Percentiles rank a stretch among this genome's conserved stretches.
These are phyloP conservation scores for Xyliphius kryptos DNA, from an alignment of 2,113 vertebrate genomes.

Conservation along the genomic window DNA sequence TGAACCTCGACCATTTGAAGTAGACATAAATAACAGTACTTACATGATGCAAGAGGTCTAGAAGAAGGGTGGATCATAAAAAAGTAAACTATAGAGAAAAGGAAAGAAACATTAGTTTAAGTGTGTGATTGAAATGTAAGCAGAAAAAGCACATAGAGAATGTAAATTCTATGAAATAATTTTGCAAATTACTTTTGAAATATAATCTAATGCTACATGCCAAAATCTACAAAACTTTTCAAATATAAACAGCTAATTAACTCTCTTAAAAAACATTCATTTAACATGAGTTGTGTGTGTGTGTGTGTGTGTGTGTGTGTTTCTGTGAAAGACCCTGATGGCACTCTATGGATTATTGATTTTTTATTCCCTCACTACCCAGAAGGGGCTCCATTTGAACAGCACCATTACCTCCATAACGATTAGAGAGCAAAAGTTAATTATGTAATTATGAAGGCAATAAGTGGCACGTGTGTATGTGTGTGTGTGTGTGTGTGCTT, in stretches of 20 bases:
- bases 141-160: too few species aligned
- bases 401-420: constrained; percentile 95
- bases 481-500: constrained; percentile 92
- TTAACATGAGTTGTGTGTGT: constrained; percentile 2
- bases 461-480: too few species aligned
- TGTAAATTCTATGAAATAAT: too few species aligned
- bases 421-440: constrained; percentile 99
- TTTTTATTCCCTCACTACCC: constrained; percentile 89
- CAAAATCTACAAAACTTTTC: constrained; percentile 16
- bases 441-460: constrained; percentile 98
- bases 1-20: constrained; percentile 79
- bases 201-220: constrained; percentile 12
- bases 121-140: too few species aligned
- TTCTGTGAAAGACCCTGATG: constrained; percentile 74
- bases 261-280: constrained; percentile 50
- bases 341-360: constrained; percentile 96
- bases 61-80: constrained; percentile 69
- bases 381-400: constrained; percentile 86
- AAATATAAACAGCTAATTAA: constrained; percentile 8
- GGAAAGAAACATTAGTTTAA: too few species aligned
- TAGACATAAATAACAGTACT: constrained; percentile 79
- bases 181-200: constrained; percentile 1
- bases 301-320: too few species aligned
- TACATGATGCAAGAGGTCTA: constrained; percentile 70
- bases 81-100: constrained; percentile 71